phyloP scores from a whole-genome alignment of 2,888 invertebrate species.

The Esperia sulphurella region DNA sequence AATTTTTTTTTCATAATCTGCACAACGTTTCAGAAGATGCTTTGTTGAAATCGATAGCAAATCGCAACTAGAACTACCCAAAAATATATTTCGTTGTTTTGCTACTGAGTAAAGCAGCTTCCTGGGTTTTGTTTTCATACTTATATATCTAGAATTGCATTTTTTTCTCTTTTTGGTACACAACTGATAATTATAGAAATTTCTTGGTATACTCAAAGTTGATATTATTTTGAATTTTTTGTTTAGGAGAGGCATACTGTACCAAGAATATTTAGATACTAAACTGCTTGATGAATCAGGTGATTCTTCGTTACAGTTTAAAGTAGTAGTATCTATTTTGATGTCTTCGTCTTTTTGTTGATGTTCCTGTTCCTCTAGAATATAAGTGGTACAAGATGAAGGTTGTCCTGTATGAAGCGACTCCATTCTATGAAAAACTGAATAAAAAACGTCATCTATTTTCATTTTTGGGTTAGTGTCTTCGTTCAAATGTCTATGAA shows the following conservation, averaged over 20 bases:
- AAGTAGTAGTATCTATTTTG: constrained; percentile 22
- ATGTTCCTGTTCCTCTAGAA: constrained; percentile 31
- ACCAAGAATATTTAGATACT: neutral
- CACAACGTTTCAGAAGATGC: constrained; percentile 38
- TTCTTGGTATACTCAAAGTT: constrained; percentile 59
- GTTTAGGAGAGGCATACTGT: constrained; percentile 36
- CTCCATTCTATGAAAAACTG: constrained; percentile 40
- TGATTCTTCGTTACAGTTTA: neutral
- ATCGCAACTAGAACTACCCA: constrained; percentile 37
- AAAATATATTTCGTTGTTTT: constrained; percentile 23
- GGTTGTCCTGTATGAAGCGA: constrained; percentile 21
- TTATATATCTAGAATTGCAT: constrained; percentile 24
- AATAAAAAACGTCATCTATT: constrained; percentile 44
- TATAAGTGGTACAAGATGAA: constrained; percentile 45
- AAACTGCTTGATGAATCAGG: neutral
- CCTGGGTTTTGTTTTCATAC: neutral
- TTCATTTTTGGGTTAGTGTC: constrained; percentile 41
- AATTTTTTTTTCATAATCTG: constrained; percentile 22
- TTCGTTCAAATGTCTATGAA: constrained; percentile 42
- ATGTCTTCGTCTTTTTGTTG: constrained; percentile 32
- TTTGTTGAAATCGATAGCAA: constrained; percentile 45
- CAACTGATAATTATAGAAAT: constrained; percentile 21
- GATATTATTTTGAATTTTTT: constrained; percentile 50
- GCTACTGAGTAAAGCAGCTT: constrained; percentile 22
- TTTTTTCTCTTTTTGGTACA: constrained; percentile 15